These are phyloP conservation scores for Brachyopa scutellaris DNA, from an alignment of 2,888 invertebrate genomes.

Conservation along the genomic window DNA sequence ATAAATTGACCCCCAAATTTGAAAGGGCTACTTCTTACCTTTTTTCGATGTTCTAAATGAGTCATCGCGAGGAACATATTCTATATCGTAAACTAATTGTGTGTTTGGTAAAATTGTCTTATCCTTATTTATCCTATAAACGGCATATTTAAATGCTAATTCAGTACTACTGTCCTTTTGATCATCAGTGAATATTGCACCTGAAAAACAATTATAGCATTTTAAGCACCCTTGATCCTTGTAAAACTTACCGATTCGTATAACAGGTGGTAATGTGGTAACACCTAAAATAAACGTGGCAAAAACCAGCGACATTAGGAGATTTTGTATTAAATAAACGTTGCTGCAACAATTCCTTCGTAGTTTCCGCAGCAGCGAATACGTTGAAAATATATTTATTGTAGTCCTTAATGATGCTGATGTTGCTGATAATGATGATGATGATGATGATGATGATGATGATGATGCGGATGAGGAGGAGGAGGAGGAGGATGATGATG, in stretches of 20 bases:
- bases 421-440: too few species aligned
- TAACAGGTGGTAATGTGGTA: slow-evolving; percentile 85
- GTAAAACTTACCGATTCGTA: slow-evolving; percentile 85
- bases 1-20: too few species aligned
- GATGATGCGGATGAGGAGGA: too few species aligned
- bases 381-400: not conserved
- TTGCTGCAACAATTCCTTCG: slow-evolving; percentile 11
- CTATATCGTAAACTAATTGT: slow-evolving; percentile 95
- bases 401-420: not conserved
- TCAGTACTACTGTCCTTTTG: slow-evolving; percentile 93
- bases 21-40: too few species aligned
- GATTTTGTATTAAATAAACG: slow-evolving; percentile 21
- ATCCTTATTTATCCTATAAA: slow-evolving; percentile 96
- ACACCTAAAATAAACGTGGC: slow-evolving; percentile 77
- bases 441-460: too few species aligned
- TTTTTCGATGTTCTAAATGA: slow-evolving; percentile 95
- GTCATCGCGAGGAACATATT: slow-evolving; percentile 94
- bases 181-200: slow-evolving; percentile 96
- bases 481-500: too few species aligned
- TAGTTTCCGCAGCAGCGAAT: not conserved
- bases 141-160: slow-evolving; percentile 96
- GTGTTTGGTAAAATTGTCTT: slow-evolving; percentile 91
- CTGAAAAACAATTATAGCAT: slow-evolving; percentile 83
- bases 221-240: not conserved
- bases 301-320: slow-evolving; percentile 55